Base-by-base conservation (phyloP, 1,140 invertebrate genomes). In the Macrosteles quadrilineatus region DNA sequence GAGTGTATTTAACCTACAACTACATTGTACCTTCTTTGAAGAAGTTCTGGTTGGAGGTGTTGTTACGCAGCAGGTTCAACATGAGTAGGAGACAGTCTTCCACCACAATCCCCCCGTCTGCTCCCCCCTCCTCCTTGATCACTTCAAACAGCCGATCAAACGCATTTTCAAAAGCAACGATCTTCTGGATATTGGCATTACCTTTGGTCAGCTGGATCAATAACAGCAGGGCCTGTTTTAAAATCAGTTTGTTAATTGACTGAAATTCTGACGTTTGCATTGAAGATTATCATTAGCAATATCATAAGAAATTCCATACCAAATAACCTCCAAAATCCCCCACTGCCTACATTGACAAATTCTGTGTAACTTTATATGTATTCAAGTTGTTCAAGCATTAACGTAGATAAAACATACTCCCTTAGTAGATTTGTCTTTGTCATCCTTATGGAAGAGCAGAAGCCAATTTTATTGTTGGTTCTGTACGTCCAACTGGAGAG, bases 121-220 rank as follows among this genome's bases (percentile, higher is more conserved):
- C 91, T 74, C 90, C 91, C 53, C 96, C 97, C 83, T 99, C 98
- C 74, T 94, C 90, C 0, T 83, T 83, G 27, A 99, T 94, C 31
- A 99, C 96, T 78, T 96, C 93, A 75, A 99, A 93, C 40, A 99
- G 84, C 73, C 93, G 86, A 82, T 99, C 97, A 81, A 99, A 99
- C 0, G 95, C 96, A 84, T 98, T 99, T 83, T 99, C 97, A 84
- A 99, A 99, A 0, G 97, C 98, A 2, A 99, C 96, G 77, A 99
- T 98, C 83, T 99, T 99, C 81, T 99, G 98, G 75, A 99, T 97
- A 80, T 98, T 98, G 0, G 95, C 92, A 85, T 99, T 99, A 4
- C 91, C 90, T 83, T 96, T 96, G 0, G 96, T 98, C 59, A 99
- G 82, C 78, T 97, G 91, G 73, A 94, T 94, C 0, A 99, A 83